Evolutionary conservation across 1,140 invertebrate genomes (phyloP).

Genomic region (Drosophila serrata): DNA sequence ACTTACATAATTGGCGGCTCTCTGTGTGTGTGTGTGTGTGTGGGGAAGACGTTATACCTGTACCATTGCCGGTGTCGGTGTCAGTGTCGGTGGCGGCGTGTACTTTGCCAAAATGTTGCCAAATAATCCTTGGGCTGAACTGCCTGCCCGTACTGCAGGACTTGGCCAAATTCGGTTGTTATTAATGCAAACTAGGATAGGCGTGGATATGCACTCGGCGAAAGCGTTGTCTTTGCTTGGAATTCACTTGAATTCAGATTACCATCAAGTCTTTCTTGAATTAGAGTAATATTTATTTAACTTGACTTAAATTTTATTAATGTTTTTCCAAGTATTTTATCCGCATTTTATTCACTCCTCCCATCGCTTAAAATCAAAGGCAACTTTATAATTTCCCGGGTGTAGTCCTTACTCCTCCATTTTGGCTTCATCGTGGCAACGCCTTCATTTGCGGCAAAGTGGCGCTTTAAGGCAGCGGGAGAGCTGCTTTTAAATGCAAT

Average conservation of each 20-base stretch:
- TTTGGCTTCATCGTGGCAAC: constrained; percentile 31
- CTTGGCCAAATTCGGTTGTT: constrained; percentile 39
- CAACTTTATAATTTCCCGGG: constrained; percentile 13
- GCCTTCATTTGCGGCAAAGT: constrained; percentile 58
- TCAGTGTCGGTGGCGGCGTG: constrained; percentile 18
- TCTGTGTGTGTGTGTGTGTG: constrained; percentile 28
- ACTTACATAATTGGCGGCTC: constrained; percentile 78
- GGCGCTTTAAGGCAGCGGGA: constrained; percentile 51
- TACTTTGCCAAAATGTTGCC: constrained; percentile 51
- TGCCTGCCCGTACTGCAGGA: constrained; percentile 21
- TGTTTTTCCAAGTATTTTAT: neutral
- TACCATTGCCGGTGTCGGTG: constrained; percentile 12
- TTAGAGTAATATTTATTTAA: neutral
- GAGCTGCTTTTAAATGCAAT: constrained; percentile 57
- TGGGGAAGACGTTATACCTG: neutral
- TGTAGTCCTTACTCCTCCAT: constrained; percentile 4
- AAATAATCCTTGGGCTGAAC: constrained; percentile 58
- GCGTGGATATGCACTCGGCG: constrained; percentile 20
- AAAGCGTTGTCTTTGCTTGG: neutral
- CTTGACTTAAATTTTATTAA: neutral
- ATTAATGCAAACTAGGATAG: constrained; percentile 69
- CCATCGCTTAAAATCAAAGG: constrained; percentile 13
- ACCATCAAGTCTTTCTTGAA: neutral
- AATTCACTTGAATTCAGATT: neutral
- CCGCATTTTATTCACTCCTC: neutral